Percentiles rank a stretch among this genome's conserved stretches.
Evolutionary conservation across 2,113 vertebrate species (phyloP).

Genomic region (Nothocercus nigrocapillus): DNA sequence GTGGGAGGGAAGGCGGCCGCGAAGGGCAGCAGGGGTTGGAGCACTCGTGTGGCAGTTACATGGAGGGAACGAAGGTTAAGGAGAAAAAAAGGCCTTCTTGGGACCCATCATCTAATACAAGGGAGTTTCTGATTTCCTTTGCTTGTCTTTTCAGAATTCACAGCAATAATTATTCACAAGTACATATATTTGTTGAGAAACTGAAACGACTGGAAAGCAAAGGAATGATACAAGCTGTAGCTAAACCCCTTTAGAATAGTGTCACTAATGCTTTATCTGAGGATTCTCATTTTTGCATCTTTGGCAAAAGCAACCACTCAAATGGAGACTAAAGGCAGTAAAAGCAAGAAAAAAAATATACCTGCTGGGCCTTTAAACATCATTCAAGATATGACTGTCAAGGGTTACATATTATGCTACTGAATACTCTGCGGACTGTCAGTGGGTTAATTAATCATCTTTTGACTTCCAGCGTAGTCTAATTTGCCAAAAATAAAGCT

Average conservation of each 20-base stretch:
- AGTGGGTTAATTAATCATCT: constrained; percentile 32
- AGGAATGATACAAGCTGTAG: not conserved
- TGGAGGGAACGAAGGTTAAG: not conserved
- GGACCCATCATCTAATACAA: not conserved
- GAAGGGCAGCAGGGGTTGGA: not conserved
- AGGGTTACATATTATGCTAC: not conserved
- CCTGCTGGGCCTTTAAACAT: not conserved
- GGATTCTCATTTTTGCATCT: not conserved
- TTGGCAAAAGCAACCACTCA: not conserved
- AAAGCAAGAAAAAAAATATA: not conserved
- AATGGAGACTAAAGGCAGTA: not conserved
- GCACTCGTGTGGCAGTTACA: not conserved
- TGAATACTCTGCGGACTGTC: not conserved
- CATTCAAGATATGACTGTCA: not conserved
- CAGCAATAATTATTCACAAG: not conserved
- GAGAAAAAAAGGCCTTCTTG: not conserved
- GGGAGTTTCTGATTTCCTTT: not conserved
- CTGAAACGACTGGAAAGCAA: not conserved
- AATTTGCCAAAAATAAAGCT: constrained; percentile 61
- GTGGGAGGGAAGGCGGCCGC: not conserved
- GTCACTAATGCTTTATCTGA: not conserved
- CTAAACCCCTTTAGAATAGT: not conserved
- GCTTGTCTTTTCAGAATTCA: not conserved
- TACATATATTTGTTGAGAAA: not conserved
- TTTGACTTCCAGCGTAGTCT: constrained; percentile 27